phyloP scores from a whole-genome alignment of 2,888 invertebrate genomes.

The Drosophila algonquin region DNA sequence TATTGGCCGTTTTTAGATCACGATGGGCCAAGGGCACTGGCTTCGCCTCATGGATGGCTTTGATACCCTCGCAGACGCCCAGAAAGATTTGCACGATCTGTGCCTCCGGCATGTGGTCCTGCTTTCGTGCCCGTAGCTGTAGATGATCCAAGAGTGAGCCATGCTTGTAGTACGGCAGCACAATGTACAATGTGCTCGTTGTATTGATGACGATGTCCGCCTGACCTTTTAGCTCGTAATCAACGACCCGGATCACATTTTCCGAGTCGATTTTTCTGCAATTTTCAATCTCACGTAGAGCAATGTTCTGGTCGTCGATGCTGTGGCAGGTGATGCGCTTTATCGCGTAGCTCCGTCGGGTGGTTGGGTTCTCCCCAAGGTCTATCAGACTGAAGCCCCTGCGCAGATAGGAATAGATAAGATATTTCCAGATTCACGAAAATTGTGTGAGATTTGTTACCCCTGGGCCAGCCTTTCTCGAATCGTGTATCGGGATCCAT shows the following conservation, averaged over 20 bases:
- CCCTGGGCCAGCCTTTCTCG: conserved; percentile 91
- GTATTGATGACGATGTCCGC: conserved; percentile 88
- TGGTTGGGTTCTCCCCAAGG: conserved; percentile 88
- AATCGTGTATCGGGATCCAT: conserved; percentile 88
- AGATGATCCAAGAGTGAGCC: conserved; percentile 90
- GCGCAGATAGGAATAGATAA: conserved; percentile 36
- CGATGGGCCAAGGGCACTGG: conserved; percentile 91
- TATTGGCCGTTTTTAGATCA: conserved; percentile 94
- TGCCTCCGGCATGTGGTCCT: conserved; percentile 87
- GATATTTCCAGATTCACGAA: conserved; percentile 25
- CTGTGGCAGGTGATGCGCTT: conserved; percentile 93
- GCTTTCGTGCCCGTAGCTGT: conserved; percentile 85
- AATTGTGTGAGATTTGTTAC: conserved; percentile 78
- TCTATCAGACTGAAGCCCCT: conserved; percentile 93
- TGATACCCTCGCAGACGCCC: conserved; percentile 90
- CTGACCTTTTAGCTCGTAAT: conserved; percentile 87
- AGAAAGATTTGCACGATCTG: conserved; percentile 89
- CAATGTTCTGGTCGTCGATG: conserved; percentile 89
- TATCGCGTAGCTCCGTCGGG: conserved; percentile 89
- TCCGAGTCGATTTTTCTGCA: conserved; percentile 89
- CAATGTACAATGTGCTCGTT: conserved; percentile 89
- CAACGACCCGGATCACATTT: conserved; percentile 89
- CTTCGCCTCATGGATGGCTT: conserved; percentile 89
- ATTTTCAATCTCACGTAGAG: conserved; percentile 90
- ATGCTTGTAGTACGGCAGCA: conserved; percentile 91